A percentile compares a stretch with the other conserved stretches of the same genome.
Evolutionary conservation across 2,888 invertebrate species (phyloP).

Genomic region (Agonum fuliginosum): DNA sequence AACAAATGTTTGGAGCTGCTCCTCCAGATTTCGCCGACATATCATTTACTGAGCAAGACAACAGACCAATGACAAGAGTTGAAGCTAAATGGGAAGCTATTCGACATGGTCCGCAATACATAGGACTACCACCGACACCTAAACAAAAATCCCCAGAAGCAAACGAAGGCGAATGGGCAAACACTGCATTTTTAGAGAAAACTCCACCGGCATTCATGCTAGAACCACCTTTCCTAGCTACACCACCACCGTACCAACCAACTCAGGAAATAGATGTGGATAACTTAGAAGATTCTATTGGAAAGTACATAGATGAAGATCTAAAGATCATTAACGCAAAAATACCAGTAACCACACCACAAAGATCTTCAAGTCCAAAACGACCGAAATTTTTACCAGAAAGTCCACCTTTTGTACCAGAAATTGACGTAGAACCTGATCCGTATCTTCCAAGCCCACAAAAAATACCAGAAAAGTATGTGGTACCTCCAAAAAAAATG

Average conservation of each 20-base stretch:
- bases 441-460: slow-evolving; percentile 15
- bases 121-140: not conserved
- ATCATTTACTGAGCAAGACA: slow-evolving; percentile 29
- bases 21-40: slow-evolving; percentile 50
- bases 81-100: slow-evolving; percentile 21
- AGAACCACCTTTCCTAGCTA: slow-evolving; percentile 18
- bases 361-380: slow-evolving; percentile 40
- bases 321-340: slow-evolving; percentile 32
- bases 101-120: slow-evolving; percentile 20
- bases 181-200: slow-evolving; percentile 21
- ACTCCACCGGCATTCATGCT: slow-evolving; percentile 33
- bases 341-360: slow-evolving; percentile 47
- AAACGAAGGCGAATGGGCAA: slow-evolving; percentile 8
- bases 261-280: slow-evolving; percentile 30
- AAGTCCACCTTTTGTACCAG: slow-evolving; percentile 19
- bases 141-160: slow-evolving; percentile 10
- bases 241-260: slow-evolving; percentile 40
- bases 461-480: not conserved
- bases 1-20: slow-evolving; percentile 56
- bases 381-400: not conserved
- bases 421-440: slow-evolving; percentile 15
- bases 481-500: not conserved
- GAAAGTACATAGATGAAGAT: slow-evolving; percentile 42
- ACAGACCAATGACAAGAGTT: not conserved
- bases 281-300: slow-evolving; percentile 36